Base-by-base conservation (phyloP, 1,140 invertebrate species). In the Amyelois transitella region DNA sequence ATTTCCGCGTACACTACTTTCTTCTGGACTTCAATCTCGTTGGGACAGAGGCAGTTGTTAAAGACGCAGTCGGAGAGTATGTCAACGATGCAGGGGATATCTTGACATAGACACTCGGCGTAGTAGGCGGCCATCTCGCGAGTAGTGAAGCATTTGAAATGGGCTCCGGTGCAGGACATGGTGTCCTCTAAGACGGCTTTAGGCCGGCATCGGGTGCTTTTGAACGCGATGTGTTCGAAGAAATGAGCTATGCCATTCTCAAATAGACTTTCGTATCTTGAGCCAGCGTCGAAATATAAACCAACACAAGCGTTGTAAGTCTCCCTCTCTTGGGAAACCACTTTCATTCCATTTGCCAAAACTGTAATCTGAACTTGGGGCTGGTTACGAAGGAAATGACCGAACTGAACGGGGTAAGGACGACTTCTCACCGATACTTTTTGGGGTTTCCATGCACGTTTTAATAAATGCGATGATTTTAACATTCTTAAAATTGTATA, bases 191-290 rank as follows among this genome's bases (percentile, higher is more conserved):
- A 73, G 19, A 90, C 84, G 18, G 87, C 89, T 72, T 93, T 93
- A 7, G 90, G 87, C 52, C 93, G 70, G 51, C 91, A 91, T 1
- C 79, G 69, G 12, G 93, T 95, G 21, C 94, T 92, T 88, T 95
- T 95, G 67, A 95, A 95, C 18, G 92, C 92, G 90, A 96, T 93
- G 69, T 96, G 94, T 77, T 96, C 94, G 28, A 96, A 88, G 68
- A 95, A 95, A 81, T 95, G 94, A 12, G 94, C 92, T 14, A 92
- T 90, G 28, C 94, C 94, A 87, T 95, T 95, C 69, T 92, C 94
- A 20, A 84, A 76, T 19, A 89, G 89, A 64, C 80, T 92, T 83
- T 96, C 94, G 80, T 92, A 94, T 44, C 94, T 77, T 53, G 92
- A 92, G 7, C 94, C 94, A 38, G 92, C 93, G 82, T 95, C 93